Evolutionary conservation across 2,888 invertebrate genomes (phyloP).

Genomic region (Agrilus cyanescens): DNA sequence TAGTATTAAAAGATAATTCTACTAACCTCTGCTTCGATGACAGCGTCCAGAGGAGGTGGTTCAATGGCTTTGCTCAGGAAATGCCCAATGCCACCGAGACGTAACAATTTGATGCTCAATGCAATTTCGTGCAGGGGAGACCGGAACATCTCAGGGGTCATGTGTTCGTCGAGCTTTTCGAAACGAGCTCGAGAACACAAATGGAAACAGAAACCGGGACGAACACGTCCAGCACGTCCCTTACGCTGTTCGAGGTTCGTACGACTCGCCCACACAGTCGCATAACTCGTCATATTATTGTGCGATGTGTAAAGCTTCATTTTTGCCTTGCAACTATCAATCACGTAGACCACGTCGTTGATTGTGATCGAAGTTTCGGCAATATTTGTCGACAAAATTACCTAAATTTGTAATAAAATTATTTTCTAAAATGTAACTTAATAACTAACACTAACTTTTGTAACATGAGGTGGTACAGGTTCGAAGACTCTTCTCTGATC

Average conservation of each 20-base stretch:
- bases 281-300: slow-evolving; percentile 98
- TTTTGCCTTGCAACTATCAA: slow-evolving; percentile 94
- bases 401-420: slow-evolving; percentile 38
- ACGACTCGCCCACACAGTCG: slow-evolving; percentile 90
- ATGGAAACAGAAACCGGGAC: slow-evolving; percentile 88
- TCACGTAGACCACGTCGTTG: slow-evolving; percentile 95
- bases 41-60: slow-evolving; percentile 94
- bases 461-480: slow-evolving; percentile 68
- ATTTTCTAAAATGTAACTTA: background rate
- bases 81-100: slow-evolving; percentile 84
- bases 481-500: slow-evolving; percentile 92
- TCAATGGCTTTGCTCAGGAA: slow-evolving; percentile 93
- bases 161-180: slow-evolving; percentile 70
- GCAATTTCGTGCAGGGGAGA: slow-evolving; percentile 94
- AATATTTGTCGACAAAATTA: slow-evolving; percentile 94
- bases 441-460: slow-evolving; percentile 49
- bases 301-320: slow-evolving; percentile 97
- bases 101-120: slow-evolving; percentile 77
- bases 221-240: slow-evolving; percentile 88
- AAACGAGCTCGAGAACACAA: slow-evolving; percentile 71
- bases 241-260: slow-evolving; percentile 91
- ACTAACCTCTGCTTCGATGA: slow-evolving; percentile 90
- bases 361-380: slow-evolving; percentile 98
- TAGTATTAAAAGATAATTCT: background rate
- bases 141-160: slow-evolving; percentile 95